Evolutionary conservation across 2,797 vertebrate genomes (phyloP).

Genomic region (Mormyrops boulengeri): DNA sequence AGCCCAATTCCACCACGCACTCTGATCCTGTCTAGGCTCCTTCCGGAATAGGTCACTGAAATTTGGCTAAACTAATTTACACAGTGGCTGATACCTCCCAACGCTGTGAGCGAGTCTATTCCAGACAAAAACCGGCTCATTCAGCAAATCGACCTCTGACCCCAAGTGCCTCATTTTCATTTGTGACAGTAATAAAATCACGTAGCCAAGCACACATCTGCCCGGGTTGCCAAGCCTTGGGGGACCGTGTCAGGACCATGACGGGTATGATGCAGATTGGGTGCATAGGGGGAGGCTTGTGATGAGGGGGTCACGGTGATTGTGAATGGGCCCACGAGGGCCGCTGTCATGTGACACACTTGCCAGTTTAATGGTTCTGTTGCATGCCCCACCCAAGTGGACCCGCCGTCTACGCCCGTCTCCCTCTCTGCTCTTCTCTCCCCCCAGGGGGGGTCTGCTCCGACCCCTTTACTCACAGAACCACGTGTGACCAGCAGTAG

Average conservation of each 20-base stretch:
- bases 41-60: not conserved
- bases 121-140: not conserved
- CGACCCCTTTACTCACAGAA: not conserved
- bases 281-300: not conserved
- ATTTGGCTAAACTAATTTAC: not conserved
- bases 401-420: not conserved
- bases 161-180: not conserved
- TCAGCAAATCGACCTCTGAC: not conserved
- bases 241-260: not conserved
- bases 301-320: not conserved
- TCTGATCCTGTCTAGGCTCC: not conserved
- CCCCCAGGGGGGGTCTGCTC: not conserved
- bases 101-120: not conserved
- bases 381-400: not conserved
- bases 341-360: not conserved
- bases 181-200: not conserved
- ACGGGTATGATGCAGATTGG: not conserved
- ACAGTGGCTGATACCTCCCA: not conserved
- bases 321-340: not conserved
- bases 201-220: not conserved
- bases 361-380: not conserved
- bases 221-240: not conserved
- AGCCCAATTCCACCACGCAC: not conserved
- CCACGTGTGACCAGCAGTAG: not conserved
- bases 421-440: not conserved